These are phyloP conservation scores for Corythornis madagascariensis DNA, from an alignment of 2,113 vertebrate species.

Conservation along the genomic window DNA sequence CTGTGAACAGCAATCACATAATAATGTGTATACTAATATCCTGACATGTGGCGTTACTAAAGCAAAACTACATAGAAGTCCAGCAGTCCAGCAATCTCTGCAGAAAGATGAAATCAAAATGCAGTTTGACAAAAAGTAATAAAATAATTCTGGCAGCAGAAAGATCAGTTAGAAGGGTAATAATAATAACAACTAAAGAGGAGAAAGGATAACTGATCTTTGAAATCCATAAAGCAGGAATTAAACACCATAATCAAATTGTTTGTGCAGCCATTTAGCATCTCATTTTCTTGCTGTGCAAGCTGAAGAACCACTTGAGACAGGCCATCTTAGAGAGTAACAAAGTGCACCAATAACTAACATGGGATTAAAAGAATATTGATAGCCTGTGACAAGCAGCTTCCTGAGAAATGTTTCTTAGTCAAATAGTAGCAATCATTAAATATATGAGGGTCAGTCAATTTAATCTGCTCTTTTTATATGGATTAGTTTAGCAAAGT, in stretches of 20 bases:
- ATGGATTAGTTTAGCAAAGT: conserved; percentile 86
- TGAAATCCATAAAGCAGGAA: conserved; percentile 78
- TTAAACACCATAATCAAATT: conserved; percentile 80
- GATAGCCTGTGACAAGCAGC: conserved; percentile 83
- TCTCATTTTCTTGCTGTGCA: conserved; percentile 72
- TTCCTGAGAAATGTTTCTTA: conserved; percentile 85
- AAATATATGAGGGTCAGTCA: conserved; percentile 91
- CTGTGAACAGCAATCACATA: neutral
- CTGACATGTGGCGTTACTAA: neutral
- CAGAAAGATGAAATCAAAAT: conserved; percentile 9
- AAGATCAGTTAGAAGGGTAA: conserved; percentile 59
- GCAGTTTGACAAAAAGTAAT: conserved; percentile 15
- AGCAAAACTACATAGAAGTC: neutral
- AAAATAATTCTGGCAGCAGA: conserved; percentile 37
- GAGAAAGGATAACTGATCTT: conserved; percentile 67
- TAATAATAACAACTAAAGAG: conserved; percentile 57
- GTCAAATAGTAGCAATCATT: conserved; percentile 90
- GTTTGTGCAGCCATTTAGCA: conserved; percentile 79
- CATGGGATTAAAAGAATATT: conserved; percentile 85
- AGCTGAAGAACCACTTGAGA: conserved; percentile 80
- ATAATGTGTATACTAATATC: neutral
- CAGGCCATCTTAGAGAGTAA: conserved; percentile 76
- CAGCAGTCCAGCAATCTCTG: neutral
- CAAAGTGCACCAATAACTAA: conserved; percentile 85
- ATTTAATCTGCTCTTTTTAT: conserved; percentile 92